Percentiles rank a stretch among this genome's conserved stretches.
phyloP scores from a whole-genome alignment of 1,140 invertebrate species.

The Arctopsyche grandis region DNA sequence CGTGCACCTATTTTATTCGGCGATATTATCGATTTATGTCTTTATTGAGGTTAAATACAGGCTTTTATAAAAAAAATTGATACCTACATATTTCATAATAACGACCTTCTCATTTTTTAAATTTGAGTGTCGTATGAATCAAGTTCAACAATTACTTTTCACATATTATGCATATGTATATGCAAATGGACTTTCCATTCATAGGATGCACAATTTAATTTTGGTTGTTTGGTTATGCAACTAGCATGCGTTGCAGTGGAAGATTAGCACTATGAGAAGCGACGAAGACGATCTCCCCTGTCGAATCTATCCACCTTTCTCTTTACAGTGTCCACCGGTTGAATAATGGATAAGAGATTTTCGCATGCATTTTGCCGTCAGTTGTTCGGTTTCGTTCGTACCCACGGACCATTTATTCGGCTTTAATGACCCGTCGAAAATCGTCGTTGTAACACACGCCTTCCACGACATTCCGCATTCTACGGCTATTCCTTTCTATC shows the following conservation, averaged over 20 bases:
- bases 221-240: background rate
- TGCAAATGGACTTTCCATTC: conserved; percentile 6
- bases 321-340: background rate
- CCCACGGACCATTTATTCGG: conserved; percentile 1
- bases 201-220: background rate
- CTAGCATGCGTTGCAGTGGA: background rate
- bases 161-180: background rate
- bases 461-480: background rate
- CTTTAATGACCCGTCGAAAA: conserved; percentile 21
- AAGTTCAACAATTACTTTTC: too few relatives aligned
- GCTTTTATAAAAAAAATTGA: too few relatives aligned
- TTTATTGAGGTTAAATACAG: background rate
- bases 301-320: background rate
- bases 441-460: background rate
- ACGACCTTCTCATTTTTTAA: too few relatives aligned
- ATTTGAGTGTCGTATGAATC: too few relatives aligned
- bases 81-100: too few relatives aligned
- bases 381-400: background rate
- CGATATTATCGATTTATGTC: background rate
- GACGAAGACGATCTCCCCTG: background rate
- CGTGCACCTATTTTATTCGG: background rate
- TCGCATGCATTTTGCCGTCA: background rate
- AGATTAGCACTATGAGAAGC: background rate
- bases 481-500: background rate
- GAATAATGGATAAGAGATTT: conserved; percentile 3